A percentile compares a stretch with the other conserved stretches of the same genome.
phyloP scores from a whole-genome alignment of 2,888 invertebrate genomes.

The Heliconius hortense region DNA sequence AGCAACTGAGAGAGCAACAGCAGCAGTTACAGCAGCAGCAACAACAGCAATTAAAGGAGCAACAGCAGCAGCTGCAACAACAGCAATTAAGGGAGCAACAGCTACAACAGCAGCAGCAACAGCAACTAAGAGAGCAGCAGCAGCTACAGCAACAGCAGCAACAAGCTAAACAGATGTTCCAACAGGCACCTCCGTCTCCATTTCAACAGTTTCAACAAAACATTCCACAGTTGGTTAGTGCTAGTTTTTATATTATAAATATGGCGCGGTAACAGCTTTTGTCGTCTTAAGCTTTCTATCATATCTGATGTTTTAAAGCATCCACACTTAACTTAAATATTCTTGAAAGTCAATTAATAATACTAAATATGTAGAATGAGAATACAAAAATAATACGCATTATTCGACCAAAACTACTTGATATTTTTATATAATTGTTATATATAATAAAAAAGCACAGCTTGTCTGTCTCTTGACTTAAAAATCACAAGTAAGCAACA shows the following conservation, averaged over 20 bases:
- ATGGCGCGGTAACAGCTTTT: slow-evolving; percentile 26
- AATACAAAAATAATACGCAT: neutral
- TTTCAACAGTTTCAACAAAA: slow-evolving; percentile 72
- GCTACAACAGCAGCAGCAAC: slow-evolving; percentile 69
- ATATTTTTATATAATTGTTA: neutral
- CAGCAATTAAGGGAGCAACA: slow-evolving; percentile 81
- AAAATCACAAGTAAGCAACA: neutral
- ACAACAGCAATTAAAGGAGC: slow-evolving; percentile 68
- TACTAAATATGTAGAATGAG: neutral
- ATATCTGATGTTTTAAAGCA: neutral
- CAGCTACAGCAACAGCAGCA: slow-evolving; percentile 42
- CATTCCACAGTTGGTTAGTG: slow-evolving; percentile 80
- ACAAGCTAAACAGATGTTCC: slow-evolving; percentile 67
- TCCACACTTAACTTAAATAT: neutral
- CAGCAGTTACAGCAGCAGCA: slow-evolving; percentile 77
- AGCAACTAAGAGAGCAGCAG: slow-evolving; percentile 60
- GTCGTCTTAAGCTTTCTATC: slow-evolving; percentile 27
- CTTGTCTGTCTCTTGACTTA: slow-evolving; percentile 8
- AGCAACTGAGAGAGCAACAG: slow-evolving; percentile 66
- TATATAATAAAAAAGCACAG: slow-evolving; percentile 10
- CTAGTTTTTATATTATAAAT: neutral
- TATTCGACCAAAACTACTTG: no score
- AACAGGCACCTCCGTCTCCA: slow-evolving; percentile 73
- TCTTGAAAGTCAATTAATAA: neutral
- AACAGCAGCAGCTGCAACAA: slow-evolving; percentile 59